phyloP scores from a whole-genome alignment of 64 coral and sea anemone genomes.

The Dendronephthya gigantea region DNA sequence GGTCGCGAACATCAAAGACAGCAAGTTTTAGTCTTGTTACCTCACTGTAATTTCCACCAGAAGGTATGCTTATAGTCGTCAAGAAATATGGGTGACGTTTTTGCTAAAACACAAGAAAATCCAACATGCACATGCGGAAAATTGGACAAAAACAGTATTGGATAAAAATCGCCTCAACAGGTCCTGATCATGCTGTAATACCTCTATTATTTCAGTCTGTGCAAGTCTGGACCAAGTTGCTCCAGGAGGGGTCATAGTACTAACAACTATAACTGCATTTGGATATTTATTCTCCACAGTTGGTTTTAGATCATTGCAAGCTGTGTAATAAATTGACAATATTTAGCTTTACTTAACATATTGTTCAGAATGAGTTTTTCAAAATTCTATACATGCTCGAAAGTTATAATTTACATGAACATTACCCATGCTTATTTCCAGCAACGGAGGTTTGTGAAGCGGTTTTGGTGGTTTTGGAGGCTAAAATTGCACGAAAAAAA shows the following conservation, averaged over 20 bases:
- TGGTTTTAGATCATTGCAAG: conserved; percentile 56
- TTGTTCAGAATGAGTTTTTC: too few species aligned
- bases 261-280: conserved; percentile 94
- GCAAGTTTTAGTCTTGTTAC: conserved; percentile 85
- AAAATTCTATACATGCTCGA: too few species aligned
- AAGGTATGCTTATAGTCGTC: conserved; percentile 83
- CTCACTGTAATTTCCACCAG: conserved; percentile 48
- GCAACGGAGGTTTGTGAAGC: conserved; percentile 80
- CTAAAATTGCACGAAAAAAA: conserved; percentile 9
- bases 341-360: too few species aligned
- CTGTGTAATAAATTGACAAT: conserved; percentile 25
- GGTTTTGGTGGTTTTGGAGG: conserved; percentile 45
- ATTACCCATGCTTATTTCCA: conserved; percentile 97
- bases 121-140: not conserved
- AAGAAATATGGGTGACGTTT: conserved; percentile 74
- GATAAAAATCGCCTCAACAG: too few species aligned
- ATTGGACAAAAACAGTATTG: too few species aligned
- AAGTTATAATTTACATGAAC: too few species aligned
- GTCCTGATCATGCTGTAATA: too few species aligned
- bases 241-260: conserved; percentile 90
- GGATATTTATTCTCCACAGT: conserved; percentile 58
- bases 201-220: conserved; percentile 99
- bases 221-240: conserved; percentile 77
- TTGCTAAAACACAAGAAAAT: conserved; percentile 46
- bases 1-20: conserved; percentile 95